Evolutionary conservation across 2,113 vertebrate genomes (phyloP).

Genomic region (Trogon surrucura): DNA sequence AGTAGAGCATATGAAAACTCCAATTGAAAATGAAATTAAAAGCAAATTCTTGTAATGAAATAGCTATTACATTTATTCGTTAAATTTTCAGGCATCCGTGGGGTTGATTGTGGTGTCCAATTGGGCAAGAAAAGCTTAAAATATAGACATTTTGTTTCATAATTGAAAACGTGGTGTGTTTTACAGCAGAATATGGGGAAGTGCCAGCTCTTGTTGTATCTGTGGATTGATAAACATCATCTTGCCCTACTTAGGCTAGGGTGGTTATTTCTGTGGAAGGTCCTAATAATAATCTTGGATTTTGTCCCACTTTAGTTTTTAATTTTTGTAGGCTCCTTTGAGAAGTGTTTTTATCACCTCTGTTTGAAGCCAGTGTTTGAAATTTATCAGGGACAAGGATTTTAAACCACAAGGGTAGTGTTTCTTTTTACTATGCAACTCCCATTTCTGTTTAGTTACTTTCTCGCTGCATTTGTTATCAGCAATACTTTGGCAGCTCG

Average conservation of each 20-base stretch:
- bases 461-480: not conserved
- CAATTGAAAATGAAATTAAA: not conserved
- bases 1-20: not conserved
- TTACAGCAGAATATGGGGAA: not conserved
- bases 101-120: not conserved
- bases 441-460: not conserved
- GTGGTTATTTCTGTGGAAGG: not conserved
- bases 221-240: not conserved
- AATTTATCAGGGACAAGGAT: not conserved
- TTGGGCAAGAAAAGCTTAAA: not conserved
- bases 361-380: not conserved
- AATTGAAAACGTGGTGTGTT: not conserved
- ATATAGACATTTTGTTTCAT: not conserved
- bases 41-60: not conserved
- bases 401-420: rapidly evolving
- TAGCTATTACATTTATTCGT: not conserved
- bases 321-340: not conserved
- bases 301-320: not conserved
- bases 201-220: not conserved
- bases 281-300: not conserved
- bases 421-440: not conserved
- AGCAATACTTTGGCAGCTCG: not conserved
- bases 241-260: not conserved
- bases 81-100: not conserved
- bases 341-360: not conserved